These are phyloP conservation scores for Salticus scenicus DNA, from an alignment of 2,888 invertebrate species.

Conservation along the genomic window DNA sequence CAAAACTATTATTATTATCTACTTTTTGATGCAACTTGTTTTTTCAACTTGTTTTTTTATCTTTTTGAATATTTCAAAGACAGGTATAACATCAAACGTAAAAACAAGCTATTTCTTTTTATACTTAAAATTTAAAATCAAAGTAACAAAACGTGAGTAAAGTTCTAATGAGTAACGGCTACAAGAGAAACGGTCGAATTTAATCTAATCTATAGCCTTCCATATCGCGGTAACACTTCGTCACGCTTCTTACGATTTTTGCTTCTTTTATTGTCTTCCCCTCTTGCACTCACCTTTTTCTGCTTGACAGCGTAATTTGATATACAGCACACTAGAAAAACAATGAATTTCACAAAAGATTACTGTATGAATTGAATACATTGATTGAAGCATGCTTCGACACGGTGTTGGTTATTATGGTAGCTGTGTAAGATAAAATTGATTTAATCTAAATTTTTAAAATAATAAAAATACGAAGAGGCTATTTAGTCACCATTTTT, in stretches of 20 bases:
- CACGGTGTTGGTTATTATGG: neutral
- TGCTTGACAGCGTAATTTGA: slow-evolving; percentile 2
- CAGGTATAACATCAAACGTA: too few relatives aligned
- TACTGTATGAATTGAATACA: neutral
- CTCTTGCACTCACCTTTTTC: neutral
- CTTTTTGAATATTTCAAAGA: too few relatives aligned
- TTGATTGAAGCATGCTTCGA: neutral
- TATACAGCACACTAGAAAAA: neutral
- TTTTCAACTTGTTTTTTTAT: too few relatives aligned
- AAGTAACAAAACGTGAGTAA: neutral
- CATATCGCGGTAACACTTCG: neutral
- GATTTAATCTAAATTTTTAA: neutral
- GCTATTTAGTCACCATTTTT: too few relatives aligned
- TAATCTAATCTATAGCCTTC: neutral
- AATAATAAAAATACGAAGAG: neutral
- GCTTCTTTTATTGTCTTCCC: neutral
- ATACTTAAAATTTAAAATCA: too few relatives aligned
- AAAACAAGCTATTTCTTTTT: too few relatives aligned
- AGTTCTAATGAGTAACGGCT: neutral
- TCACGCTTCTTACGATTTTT: neutral
- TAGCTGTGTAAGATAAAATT: neutral
- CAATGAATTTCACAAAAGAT: neutral
- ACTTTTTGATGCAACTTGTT: too few relatives aligned
- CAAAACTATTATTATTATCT: too few relatives aligned
- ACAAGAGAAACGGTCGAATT: neutral